These are phyloP conservation scores for Himalopsyche tibetana DNA, from an alignment of 2,888 invertebrate genomes.

Conservation along the genomic window DNA sequence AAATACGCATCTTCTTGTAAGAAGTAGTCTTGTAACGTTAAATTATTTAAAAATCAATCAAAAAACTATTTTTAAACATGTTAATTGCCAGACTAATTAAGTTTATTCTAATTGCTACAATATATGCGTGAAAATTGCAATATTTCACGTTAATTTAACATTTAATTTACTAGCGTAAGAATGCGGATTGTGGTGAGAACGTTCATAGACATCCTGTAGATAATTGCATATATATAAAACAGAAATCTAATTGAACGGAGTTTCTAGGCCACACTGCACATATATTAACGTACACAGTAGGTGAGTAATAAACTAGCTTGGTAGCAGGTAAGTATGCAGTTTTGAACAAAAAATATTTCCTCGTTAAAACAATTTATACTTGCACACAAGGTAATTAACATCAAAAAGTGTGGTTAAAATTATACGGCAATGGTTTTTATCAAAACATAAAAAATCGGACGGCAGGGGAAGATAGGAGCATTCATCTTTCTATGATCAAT, in stretches of 20 bases:
- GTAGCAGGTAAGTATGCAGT: neutral
- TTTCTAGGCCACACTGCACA: neutral
- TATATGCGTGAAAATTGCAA: too few species aligned
- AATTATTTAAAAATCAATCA: too few species aligned
- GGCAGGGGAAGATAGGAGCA: too few species aligned
- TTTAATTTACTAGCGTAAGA: too few species aligned
- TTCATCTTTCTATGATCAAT: too few species aligned
- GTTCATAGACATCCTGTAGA: constrained; percentile 15
- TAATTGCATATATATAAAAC: constrained; percentile 6
- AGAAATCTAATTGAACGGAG: constrained; percentile 14
- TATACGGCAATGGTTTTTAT: neutral
- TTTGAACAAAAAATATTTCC: constrained; percentile 1
- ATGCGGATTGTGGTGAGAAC: neutral
- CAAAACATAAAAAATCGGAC: neutral
- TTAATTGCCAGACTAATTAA: too few species aligned
- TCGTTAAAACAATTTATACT: neutral
- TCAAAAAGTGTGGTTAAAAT: constrained; percentile 10
- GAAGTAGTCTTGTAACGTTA: too few species aligned
- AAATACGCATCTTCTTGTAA: too few species aligned
- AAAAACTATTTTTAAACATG: too few species aligned
- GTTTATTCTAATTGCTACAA: too few species aligned
- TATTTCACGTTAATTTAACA: too few species aligned
- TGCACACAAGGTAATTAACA: neutral
- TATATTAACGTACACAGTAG: neutral
- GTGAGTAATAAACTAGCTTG: constrained; percentile 1